A percentile compares a stretch with the other conserved stretches of the same genome.
Evolutionary conservation across 2,888 invertebrate genomes (phyloP).

Genomic region (Diarsia mendica): DNA sequence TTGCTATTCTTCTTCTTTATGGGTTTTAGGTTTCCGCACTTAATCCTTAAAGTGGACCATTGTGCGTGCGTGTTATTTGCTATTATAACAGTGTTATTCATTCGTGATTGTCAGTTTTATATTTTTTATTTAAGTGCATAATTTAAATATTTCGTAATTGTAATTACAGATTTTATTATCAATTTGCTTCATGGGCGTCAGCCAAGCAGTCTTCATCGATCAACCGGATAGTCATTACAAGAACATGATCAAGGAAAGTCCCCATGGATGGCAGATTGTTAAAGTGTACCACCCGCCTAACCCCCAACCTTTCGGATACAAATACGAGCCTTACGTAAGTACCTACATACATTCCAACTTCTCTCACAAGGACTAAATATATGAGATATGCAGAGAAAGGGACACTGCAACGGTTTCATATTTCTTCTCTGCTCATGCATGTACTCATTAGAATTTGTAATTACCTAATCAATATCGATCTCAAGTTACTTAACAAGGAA

Average conservation of each 20-base stretch:
- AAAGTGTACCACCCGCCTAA: conserved; percentile 80
- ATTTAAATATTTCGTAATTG: conserved; percentile 6
- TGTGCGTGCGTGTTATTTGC: no score
- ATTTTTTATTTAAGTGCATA: neutral
- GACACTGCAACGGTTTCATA: conserved; percentile 56
- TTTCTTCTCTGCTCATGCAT: conserved; percentile 42
- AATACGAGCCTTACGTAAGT: conserved; percentile 83
- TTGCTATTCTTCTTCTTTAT: no score
- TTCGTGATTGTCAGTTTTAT: neutral
- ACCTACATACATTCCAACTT: conserved; percentile 18
- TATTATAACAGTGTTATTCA: neutral
- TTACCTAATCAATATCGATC: conserved; percentile 54
- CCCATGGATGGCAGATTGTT: conserved; percentile 79
- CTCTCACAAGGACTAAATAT: conserved; percentile 56
- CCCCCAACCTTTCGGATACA: conserved; percentile 71
- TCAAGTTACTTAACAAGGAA: conserved; percentile 48
- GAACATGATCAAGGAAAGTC: conserved; percentile 52
- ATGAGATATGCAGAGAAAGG: conserved; percentile 59
- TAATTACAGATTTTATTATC: conserved; percentile 78
- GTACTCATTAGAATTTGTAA: conserved; percentile 61
- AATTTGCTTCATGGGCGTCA: conserved; percentile 75
- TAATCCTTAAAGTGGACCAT: no score
- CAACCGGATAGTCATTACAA: conserved; percentile 67
- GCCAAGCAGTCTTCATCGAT: conserved; percentile 78
- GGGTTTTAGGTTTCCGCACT: no score